Percentiles rank a stretch among this genome's conserved stretches.
phyloP scores from a whole-genome alignment of 2,113 vertebrate species.

The Ceyx melanurus region DNA sequence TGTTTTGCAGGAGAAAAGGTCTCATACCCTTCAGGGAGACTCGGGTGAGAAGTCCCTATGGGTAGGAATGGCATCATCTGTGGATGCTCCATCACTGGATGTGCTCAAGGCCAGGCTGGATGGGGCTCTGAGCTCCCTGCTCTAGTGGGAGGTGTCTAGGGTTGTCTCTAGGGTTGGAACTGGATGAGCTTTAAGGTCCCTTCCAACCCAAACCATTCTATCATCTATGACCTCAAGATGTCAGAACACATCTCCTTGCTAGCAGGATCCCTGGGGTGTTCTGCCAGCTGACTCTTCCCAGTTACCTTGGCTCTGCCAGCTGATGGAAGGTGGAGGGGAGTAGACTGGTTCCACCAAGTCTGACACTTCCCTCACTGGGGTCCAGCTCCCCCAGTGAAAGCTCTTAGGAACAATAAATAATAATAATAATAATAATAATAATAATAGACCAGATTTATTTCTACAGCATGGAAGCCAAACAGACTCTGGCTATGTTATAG shows the following conservation, averaged over 20 bases:
- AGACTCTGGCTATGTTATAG: neutral
- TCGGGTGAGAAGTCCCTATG: rapidly evolving
- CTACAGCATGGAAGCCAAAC: neutral
- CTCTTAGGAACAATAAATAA: neutral
- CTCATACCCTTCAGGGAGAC: neutral
- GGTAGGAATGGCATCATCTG: neutral
- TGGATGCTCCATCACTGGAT: too few relatives aligned
- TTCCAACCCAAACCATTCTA: too few relatives aligned
- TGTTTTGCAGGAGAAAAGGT: neutral
- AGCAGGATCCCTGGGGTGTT: neutral
- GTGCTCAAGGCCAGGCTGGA: too few relatives aligned
- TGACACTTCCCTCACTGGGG: neutral
- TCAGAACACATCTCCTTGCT: neutral
- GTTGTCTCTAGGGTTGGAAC: too few relatives aligned
- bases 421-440: neutral
- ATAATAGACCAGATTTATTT: neutral
- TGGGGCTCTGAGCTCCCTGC: too few relatives aligned
- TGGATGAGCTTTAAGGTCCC: too few relatives aligned
- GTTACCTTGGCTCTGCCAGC: neutral
- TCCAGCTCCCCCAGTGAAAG: neutral
- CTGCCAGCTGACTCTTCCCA: neutral
- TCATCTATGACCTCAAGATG: neutral
- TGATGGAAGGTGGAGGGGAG: neutral
- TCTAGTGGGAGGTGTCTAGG: too few relatives aligned
- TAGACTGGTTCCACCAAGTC: rapidly evolving